Evolutionary conservation across 2,797 vertebrate species (phyloP).

Genomic region (Arctocebus calabarensis): DNA sequence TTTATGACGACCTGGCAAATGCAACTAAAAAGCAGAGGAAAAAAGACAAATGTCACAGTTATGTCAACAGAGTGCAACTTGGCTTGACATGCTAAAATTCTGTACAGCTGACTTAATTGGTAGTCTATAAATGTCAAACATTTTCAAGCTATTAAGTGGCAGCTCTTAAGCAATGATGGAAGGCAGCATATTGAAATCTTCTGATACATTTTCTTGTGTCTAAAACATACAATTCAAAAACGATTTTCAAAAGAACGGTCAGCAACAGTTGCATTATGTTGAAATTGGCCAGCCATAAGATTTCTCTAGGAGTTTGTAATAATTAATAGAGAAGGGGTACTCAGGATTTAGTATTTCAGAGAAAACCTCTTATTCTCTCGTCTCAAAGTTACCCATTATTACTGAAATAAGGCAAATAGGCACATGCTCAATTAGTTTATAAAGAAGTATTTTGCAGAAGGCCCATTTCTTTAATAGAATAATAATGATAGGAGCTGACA

Average conservation of each 20-base stretch:
- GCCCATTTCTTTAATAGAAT: constrained; percentile 41
- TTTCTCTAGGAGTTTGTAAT: constrained; percentile 57
- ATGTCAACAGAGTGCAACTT: neutral
- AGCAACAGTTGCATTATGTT: constrained; percentile 41
- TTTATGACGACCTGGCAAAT: constrained; percentile 82
- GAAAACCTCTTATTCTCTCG: constrained; percentile 63
- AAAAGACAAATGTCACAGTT: constrained; percentile 40
- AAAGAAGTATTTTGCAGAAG: constrained; percentile 47
- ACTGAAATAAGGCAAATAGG: constrained; percentile 59
- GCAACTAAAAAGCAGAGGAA: constrained; percentile 78
- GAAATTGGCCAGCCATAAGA: constrained; percentile 35
- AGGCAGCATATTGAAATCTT: constrained; percentile 23
- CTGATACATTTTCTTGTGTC: constrained; percentile 12
- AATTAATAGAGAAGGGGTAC: constrained; percentile 67
- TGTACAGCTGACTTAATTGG: neutral
- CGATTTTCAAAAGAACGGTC: constrained; percentile 57
- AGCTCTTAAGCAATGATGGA: constrained; percentile 49
- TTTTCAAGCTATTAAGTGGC: neutral
- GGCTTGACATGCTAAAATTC: neutral
- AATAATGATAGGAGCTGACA: constrained; percentile 13
- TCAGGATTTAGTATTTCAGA: constrained; percentile 58
- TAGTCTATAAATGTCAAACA: constrained; percentile 31
- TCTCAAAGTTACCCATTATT: constrained; percentile 69
- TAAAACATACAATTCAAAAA: constrained; percentile 52
- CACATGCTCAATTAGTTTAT: constrained; percentile 52